These are phyloP conservation scores for Eubasilissa splendida DNA, from an alignment of 2,888 invertebrate genomes.

Conservation along the genomic window DNA sequence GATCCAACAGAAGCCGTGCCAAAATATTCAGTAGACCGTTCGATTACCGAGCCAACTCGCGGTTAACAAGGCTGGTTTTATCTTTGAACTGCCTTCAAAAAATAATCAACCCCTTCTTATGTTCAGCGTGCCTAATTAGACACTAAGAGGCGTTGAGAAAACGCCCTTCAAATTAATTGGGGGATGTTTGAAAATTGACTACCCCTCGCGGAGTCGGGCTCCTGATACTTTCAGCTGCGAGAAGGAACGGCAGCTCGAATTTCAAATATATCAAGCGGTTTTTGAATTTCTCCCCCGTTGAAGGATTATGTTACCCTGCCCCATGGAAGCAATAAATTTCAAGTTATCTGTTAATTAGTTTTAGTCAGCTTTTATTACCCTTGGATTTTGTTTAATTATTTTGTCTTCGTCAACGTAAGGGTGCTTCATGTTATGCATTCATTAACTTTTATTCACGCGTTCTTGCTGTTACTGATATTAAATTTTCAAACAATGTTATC, in stretches of 20 bases:
- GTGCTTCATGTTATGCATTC: too few relatives aligned
- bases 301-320: slow-evolving; percentile 52
- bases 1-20: background rate
- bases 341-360: slow-evolving; percentile 56
- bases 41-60: slow-evolving; percentile 18
- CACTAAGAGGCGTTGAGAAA: slow-evolving; percentile 57
- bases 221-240: slow-evolving; percentile 41
- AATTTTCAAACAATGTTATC: too few relatives aligned
- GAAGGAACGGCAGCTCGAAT: slow-evolving; percentile 53
- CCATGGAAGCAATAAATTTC: slow-evolving; percentile 51
- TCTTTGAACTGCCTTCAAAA: slow-evolving; percentile 50
- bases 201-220: slow-evolving; percentile 41
- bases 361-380: slow-evolving; percentile 40
- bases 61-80: slow-evolving; percentile 44
- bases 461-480: too few relatives aligned
- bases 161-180: slow-evolving; percentile 58
- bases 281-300: slow-evolving; percentile 50
- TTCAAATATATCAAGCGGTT: slow-evolving; percentile 58
- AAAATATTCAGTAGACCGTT: slow-evolving; percentile 20
- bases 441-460: too few relatives aligned
- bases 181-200: slow-evolving; percentile 57
- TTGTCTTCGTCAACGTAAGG: slow-evolving; percentile 9
- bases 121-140: slow-evolving; percentile 58
- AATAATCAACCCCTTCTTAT: slow-evolving; percentile 56
- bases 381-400: slow-evolving; percentile 46